These are phyloP conservation scores for Fregata magnificens DNA, from an alignment of 2,113 vertebrate genomes.

Conservation along the genomic window DNA sequence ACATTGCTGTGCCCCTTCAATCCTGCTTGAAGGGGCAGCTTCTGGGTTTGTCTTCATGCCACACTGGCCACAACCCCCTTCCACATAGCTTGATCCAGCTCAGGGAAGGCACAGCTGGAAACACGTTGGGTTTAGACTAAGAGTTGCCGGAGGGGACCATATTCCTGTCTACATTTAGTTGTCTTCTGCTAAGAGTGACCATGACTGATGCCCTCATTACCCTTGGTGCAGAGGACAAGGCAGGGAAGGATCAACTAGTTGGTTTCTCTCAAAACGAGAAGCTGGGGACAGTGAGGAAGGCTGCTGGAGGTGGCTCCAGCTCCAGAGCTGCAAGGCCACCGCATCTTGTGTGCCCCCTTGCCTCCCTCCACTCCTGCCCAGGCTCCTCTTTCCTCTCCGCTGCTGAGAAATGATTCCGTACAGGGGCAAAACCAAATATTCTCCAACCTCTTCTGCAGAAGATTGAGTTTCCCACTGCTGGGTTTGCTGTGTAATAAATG, in stretches of 20 bases:
- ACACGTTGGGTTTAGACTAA: background rate
- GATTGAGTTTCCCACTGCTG: background rate
- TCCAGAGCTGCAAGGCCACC: background rate
- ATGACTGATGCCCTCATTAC: background rate
- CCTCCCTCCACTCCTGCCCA: background rate
- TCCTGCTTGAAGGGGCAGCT: background rate
- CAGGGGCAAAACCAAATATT: background rate
- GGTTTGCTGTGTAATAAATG: background rate
- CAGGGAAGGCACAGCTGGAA: background rate
- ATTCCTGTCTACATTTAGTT: background rate
- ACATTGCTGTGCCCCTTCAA: rapidly evolving
- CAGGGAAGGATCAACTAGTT: background rate
- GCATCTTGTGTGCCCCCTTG: rapidly evolving
- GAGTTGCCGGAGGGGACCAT: background rate
- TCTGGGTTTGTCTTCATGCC: background rate
- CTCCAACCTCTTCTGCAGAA: background rate
- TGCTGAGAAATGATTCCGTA: background rate
- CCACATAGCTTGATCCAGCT: background rate
- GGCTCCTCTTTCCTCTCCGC: background rate
- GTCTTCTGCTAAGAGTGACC: background rate
- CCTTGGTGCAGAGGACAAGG: background rate
- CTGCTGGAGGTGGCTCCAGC: background rate
- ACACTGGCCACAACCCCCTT: background rate
- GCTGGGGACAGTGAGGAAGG: background rate
- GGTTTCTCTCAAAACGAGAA: background rate